Evolutionary conservation across 2,113 vertebrate species (phyloP), one percentile per base, ranked within the genome.

Genomic region (Pseudorhombus dupliciocellatus): DNA sequence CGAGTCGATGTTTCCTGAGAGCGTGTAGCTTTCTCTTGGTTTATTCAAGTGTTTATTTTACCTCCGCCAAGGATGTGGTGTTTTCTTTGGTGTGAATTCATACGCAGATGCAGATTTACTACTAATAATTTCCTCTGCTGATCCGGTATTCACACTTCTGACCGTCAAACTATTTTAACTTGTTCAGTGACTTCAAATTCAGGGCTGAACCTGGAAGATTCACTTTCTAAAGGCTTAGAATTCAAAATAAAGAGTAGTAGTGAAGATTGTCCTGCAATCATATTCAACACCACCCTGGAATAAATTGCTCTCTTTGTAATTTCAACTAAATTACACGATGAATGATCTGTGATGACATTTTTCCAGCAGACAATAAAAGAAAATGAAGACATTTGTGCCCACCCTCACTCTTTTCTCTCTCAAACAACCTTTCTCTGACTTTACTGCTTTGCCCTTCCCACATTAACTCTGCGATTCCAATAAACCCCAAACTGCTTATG

Each of bases 1-100:
- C 71, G 48, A 66, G 77, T 81, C 61, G 64, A 60, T 12, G 30
- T 52, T 25, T 14, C 70, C 68, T 55, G 51, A 14, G 51, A 25
- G 51, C 5, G 25, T 20, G 46, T n/a, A 3, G 9, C 46, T 50
- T 20, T 20, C 18, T n/a, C 20, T 50, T 20, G 42, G 16, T 46
- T 46, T 46, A 18, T 46, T 46, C 42, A 11, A 37, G 34, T 37
- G 34, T 37, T 37, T 37, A 9, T 37, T 12, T 37, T 37, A 12
- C 34, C 34, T 37, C 34, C 4, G 34, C 10, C 10, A 12, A 37
- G 10, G 34, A 37, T 10, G 34, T 37, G 2, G 3, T 11, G 34
- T 34, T 34, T 34, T 34, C 34, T 34, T 37, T 12, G 26, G 26
- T 28, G n/a, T n/a, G n/a, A n/a, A n/a, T n/a, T n/a, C n/a, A n/a